Percentiles rank a stretch among this genome's conserved stretches.
phyloP scores from a whole-genome alignment of 2,113 vertebrate species.

The Solenodon paradoxus region DNA sequence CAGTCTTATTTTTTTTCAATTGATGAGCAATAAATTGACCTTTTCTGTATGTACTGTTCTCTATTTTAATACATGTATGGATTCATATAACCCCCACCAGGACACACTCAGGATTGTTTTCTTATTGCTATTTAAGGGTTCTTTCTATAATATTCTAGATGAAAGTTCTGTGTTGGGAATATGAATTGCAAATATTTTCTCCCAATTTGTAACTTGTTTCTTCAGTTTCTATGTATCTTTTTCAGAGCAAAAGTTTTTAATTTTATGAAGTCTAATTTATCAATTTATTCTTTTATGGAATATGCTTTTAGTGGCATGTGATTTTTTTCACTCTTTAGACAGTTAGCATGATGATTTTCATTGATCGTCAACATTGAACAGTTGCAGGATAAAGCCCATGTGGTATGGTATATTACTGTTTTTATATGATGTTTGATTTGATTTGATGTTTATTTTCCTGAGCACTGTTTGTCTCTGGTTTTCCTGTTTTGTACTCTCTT shows the following conservation, averaged over 20 bases:
- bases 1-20: not conserved
- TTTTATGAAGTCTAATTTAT: not conserved
- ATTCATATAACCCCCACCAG: not conserved
- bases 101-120: not conserved
- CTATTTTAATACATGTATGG: not conserved
- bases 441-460: not conserved
- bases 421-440: not conserved
- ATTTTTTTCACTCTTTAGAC: not conserved
- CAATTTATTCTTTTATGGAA: not conserved
- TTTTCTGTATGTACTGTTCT: not conserved
- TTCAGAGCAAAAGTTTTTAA: not conserved
- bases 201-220: not conserved
- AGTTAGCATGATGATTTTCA: not conserved
- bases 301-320: not conserved
- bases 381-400: not conserved
- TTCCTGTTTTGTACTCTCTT: not conserved
- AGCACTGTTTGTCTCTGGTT: not conserved
- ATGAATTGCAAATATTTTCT: slow-evolving; percentile 8
- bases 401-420: not conserved
- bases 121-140: not conserved
- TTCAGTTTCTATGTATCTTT: not conserved
- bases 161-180: not conserved
- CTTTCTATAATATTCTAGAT: not conserved
- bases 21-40: not conserved
- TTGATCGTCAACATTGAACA: not conserved